These are phyloP conservation scores for Laspeyria flexula DNA, from an alignment of 2,888 invertebrate genomes.

Conservation along the genomic window DNA sequence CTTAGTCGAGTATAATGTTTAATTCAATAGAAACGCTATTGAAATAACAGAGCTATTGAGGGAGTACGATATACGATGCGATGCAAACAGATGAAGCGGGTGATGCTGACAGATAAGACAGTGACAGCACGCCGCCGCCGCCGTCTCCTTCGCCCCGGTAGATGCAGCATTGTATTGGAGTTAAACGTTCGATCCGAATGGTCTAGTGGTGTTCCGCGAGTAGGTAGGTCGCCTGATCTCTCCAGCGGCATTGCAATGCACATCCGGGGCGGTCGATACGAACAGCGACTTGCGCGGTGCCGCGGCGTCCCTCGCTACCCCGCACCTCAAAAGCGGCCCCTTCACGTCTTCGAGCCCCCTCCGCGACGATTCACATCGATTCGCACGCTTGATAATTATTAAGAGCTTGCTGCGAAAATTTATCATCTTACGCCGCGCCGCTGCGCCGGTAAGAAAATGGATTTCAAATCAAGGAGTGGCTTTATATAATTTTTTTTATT, in stretches of 20 bases:
- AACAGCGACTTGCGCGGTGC: slow-evolving; percentile 79
- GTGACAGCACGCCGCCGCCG: not conserved
- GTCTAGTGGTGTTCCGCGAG: slow-evolving; percentile 59
- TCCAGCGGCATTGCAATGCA: slow-evolving; percentile 76
- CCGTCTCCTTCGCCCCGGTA: not conserved
- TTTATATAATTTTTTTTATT: slow-evolving; percentile 1
- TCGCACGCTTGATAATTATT: slow-evolving; percentile 74
- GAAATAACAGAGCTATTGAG: too few relatives aligned
- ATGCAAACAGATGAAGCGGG: slow-evolving; percentile 1
- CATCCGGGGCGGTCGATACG: slow-evolving; percentile 84
- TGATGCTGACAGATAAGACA: slow-evolving; percentile 8
- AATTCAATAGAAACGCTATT: too few relatives aligned
- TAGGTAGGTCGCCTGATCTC: slow-evolving; percentile 74
- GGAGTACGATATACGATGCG: too few relatives aligned
- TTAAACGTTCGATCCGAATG: slow-evolving; percentile 48
- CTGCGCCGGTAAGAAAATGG: slow-evolving; percentile 39
- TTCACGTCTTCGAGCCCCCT: slow-evolving; percentile 63
- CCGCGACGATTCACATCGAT: slow-evolving; percentile 75
- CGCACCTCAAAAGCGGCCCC: slow-evolving; percentile 54
- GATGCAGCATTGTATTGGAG: slow-evolving; percentile 29
- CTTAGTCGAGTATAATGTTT: too few relatives aligned
- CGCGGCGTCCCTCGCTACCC: slow-evolving; percentile 64
- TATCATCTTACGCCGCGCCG: slow-evolving; percentile 48
- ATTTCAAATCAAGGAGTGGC: slow-evolving; percentile 2
- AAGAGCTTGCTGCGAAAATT: slow-evolving; percentile 52